phyloP scores from a whole-genome alignment of 2,888 invertebrate species.

The Erebia aethiops region DNA sequence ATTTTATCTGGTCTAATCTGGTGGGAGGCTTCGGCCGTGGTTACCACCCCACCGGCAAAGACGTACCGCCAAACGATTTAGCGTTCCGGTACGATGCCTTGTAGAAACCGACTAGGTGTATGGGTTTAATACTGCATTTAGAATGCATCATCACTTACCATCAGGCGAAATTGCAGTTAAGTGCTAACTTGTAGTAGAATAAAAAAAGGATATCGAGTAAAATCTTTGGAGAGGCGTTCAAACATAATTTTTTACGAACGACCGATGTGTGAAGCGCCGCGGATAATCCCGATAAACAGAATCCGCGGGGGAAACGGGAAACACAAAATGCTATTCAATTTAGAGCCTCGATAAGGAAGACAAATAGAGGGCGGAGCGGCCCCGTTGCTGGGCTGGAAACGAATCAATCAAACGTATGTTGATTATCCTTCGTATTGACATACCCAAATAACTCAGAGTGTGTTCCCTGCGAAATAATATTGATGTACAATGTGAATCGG shows the following conservation, averaged over 20 bases:
- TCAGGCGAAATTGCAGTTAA: too few relatives aligned
- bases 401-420: slow-evolving; percentile 20
- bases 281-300: slow-evolving; percentile 37
- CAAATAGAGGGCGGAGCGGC: slow-evolving; percentile 17
- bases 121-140: too few relatives aligned
- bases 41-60: too few relatives aligned
- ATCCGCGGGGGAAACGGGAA: slow-evolving; percentile 26
- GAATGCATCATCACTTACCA: too few relatives aligned
- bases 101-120: too few relatives aligned
- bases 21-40: too few relatives aligned
- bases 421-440: slow-evolving; percentile 16
- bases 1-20: too few relatives aligned
- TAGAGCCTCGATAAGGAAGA: slow-evolving; percentile 29
- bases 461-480: neutral
- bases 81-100: too few relatives aligned
- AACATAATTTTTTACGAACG: slow-evolving; percentile 25
- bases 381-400: neutral
- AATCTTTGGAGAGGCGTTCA: slow-evolving; percentile 2
- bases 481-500: neutral
- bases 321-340: slow-evolving; percentile 39
- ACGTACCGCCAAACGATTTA: too few relatives aligned
- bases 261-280: slow-evolving; percentile 32
- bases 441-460: slow-evolving; percentile 1
- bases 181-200: too few relatives aligned
- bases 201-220: neutral